phyloP scores from a whole-genome alignment of 2,888 invertebrate genomes.

The Coleophora flavipennella region DNA sequence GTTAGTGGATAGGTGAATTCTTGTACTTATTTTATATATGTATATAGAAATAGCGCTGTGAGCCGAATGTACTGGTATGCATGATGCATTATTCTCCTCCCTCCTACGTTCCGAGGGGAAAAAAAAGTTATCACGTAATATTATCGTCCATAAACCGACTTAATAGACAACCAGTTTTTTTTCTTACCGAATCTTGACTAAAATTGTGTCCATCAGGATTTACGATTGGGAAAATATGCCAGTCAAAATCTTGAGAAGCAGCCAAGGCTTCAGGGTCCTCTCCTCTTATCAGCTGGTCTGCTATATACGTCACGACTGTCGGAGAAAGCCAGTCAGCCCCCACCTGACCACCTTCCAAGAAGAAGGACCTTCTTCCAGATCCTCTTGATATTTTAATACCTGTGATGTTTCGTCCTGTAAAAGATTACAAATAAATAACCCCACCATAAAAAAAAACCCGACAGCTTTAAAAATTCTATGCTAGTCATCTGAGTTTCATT shows the following conservation, averaged over 20 bases:
- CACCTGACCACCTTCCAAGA: slow-evolving; percentile 73
- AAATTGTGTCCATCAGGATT: slow-evolving; percentile 86
- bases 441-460: too few species aligned
- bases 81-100: too few species aligned
- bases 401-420: slow-evolving; percentile 61
- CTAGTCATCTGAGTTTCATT: too few species aligned
- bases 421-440: background rate
- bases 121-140: too few species aligned
- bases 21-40: too few species aligned
- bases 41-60: too few species aligned
- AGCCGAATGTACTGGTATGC: too few species aligned
- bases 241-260: slow-evolving; percentile 74
- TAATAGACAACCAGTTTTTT: too few species aligned
- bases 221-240: slow-evolving; percentile 81
- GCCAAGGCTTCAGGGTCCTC: slow-evolving; percentile 51
- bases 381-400: slow-evolving; percentile 47
- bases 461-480: too few species aligned
- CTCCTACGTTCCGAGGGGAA: too few species aligned
- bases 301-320: slow-evolving; percentile 74
- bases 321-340: slow-evolving; percentile 85
- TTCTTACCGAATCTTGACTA: slow-evolving; percentile 71
- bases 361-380: slow-evolving; percentile 32
- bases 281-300: slow-evolving; percentile 74
- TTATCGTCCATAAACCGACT: too few species aligned
- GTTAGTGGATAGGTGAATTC: too few species aligned